Percentiles rank a stretch among this genome's conserved stretches.
These are phyloP conservation scores for Pocota personata DNA, from an alignment of 2,888 invertebrate genomes.

Conservation along the genomic window DNA sequence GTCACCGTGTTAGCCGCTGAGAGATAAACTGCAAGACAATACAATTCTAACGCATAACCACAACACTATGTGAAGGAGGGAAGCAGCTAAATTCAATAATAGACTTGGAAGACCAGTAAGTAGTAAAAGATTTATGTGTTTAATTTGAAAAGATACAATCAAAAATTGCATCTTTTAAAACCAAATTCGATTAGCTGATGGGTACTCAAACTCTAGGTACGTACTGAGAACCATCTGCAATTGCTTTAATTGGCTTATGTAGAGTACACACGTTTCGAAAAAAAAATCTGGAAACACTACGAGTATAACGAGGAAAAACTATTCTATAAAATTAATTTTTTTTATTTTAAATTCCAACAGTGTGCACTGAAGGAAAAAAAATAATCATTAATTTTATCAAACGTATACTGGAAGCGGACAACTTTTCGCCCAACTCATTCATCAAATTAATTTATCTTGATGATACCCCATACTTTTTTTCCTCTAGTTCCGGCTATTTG, in stretches of 20 bases:
- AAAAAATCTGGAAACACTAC: background rate
- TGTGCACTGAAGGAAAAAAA: background rate
- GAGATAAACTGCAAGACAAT: no score
- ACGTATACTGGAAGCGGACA: slow-evolving; percentile 9
- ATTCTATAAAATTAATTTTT: background rate
- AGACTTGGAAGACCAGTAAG: no score
- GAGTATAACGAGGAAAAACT: slow-evolving; percentile 6
- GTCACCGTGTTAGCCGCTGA: no score
- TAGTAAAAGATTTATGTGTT: no score
- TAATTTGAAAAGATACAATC: no score
- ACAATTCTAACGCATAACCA: no score
- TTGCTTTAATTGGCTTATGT: background rate
- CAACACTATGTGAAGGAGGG: no score
- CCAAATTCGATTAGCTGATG: no score
- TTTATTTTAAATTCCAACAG: background rate
- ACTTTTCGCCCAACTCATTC: slow-evolving; percentile 42
- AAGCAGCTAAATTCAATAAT: no score
- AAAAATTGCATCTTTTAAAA: no score
- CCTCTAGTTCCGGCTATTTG: slow-evolving; percentile 37
- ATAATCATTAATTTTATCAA: slow-evolving; percentile 14
- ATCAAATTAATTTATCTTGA: slow-evolving; percentile 57
- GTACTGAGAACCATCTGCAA: no score
- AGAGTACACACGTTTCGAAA: background rate
- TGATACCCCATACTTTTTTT: background rate
- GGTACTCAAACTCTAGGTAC: no score